These are phyloP conservation scores for Apis florea DNA, from an alignment of 1,140 invertebrate species.

Conservation along the genomic window DNA sequence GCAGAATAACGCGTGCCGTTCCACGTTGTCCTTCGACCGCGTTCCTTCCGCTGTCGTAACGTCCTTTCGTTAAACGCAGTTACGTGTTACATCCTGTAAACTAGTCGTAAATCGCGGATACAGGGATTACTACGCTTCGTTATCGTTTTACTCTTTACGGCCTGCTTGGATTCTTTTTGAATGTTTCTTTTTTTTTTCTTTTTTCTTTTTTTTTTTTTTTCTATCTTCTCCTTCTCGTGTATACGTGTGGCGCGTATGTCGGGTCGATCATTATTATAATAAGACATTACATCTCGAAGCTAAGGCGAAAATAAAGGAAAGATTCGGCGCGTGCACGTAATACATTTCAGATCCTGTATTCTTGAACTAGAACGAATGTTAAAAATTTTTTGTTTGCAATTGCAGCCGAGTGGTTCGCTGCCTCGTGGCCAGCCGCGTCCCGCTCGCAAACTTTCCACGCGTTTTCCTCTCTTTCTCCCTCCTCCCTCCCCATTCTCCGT, in stretches of 20 bases:
- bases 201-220: too few species aligned
- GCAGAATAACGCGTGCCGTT: slow-evolving; percentile 29
- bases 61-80: neutral
- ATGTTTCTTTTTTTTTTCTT: neutral
- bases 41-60: slow-evolving; percentile 24
- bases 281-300: slow-evolving; percentile 49
- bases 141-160: slow-evolving; percentile 45
- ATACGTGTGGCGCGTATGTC: slow-evolving; percentile 23
- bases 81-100: slow-evolving; percentile 54
- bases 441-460: slow-evolving; percentile 12
- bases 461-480: too few species aligned
- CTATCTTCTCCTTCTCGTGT: neutral
- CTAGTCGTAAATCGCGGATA: slow-evolving; percentile 62
- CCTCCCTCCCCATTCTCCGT: slow-evolving; percentile 25
- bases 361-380: slow-evolving; percentile 15
- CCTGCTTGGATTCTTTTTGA: neutral
- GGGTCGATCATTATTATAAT: slow-evolving; percentile 35
- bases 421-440: neutral
- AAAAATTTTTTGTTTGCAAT: slow-evolving; percentile 10
- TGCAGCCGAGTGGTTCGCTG: neutral
- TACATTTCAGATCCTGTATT: slow-evolving; percentile 28
- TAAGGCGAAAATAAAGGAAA: slow-evolving; percentile 50
- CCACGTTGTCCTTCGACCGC: neutral
- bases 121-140: slow-evolving; percentile 58
- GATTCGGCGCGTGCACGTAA: slow-evolving; percentile 48